Base-by-base conservation (phyloP, 2,797 vertebrate genomes). In the Pangasius mekongensis region DNA sequence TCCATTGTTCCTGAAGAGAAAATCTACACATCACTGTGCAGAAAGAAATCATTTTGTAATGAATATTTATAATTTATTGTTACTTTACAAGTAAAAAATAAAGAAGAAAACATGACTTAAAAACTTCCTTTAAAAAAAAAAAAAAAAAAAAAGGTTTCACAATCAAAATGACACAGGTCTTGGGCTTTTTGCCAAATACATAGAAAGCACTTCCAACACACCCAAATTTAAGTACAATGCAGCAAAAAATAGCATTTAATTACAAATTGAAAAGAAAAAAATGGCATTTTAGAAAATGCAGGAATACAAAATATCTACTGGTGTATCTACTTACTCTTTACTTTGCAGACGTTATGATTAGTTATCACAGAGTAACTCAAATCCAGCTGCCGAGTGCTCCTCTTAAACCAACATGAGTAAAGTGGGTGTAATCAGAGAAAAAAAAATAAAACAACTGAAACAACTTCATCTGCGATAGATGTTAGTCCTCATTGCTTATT, bases 231-330 rank as follows among this genome's bases (percentile, higher is more conserved):
- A 62, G 22, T 18, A 62, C 27, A 6, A 47, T 11, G 16, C 30
- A 30, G 27, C 78, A 36, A 83, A 83, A 83, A 52, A 52, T 20
- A n/a, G 14, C 22, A 80, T 58, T 80, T 33, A 56, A 80, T 80
- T 80, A 80, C 52, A 81, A 36, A 39, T 2, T 33, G 6, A 82
- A 14, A 62, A 43, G 22, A 30, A 52, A 2, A 36, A n/a, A 82
- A 82, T 24, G 49, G 43, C 13, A 83, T 27, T 22, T 33, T n/a
- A 58, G 16, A 81, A 58, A 39, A 36, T 82, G 10, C 33, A 81
- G 20, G 22, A 24, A 62, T 13, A 80, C 22, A 16, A 36, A 82
- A 43, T 3, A 62, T 62, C 24, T 2, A 80, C 43, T 14, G 73
- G 9, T n/a, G 43, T 39, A 39, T 39, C 39, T 39, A 20, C 33